Percentiles rank a stretch among this genome's conserved stretches.
Conservation (phyloP, 2,113 vertebrate species). For the Pachypanchax playfairii region DNA sequence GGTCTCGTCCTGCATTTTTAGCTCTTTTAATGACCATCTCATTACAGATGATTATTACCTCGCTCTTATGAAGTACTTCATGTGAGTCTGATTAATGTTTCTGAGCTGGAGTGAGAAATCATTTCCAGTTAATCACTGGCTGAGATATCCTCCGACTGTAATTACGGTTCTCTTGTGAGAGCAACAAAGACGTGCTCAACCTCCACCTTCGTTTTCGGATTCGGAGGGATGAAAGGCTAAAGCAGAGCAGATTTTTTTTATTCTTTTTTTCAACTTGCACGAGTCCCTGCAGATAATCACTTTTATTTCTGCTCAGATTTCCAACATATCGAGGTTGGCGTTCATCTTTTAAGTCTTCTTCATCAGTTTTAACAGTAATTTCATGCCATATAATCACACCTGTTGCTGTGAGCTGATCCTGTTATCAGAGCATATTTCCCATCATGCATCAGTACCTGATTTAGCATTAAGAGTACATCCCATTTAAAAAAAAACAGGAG, state of each 20-base stretch:
- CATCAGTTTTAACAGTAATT: not conserved
- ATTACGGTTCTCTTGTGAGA: constrained; percentile 10
- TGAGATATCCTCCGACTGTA: constrained; percentile 17
- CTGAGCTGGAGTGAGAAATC: constrained; percentile 9
- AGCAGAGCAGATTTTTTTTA: constrained; percentile 1
- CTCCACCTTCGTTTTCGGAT: constrained; percentile 7
- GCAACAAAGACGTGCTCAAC: constrained; percentile 22
- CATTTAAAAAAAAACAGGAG: not conserved
- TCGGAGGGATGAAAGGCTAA: constrained; percentile 5
- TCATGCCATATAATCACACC: constrained; percentile 16
- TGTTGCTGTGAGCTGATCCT: constrained; percentile 1
- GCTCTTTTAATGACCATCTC: not conserved
- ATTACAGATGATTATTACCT: constrained; percentile 4
- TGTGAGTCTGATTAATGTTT: constrained; percentile 23
- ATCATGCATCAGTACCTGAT: not conserved
- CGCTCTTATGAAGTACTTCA: constrained; percentile 1
- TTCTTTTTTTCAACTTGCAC: not conserved
- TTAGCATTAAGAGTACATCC: not conserved
- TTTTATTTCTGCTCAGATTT: constrained; percentile 25
- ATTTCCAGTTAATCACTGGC: constrained; percentile 17
- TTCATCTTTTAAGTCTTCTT: constrained; percentile 1
- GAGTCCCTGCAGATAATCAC: constrained; percentile 7
- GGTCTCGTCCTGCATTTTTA: not conserved
- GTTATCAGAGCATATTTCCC: too few species aligned
- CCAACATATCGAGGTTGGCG: not conserved